phyloP scores from a whole-genome alignment of 2,797 vertebrate species.

The Harpagifer antarcticus region DNA sequence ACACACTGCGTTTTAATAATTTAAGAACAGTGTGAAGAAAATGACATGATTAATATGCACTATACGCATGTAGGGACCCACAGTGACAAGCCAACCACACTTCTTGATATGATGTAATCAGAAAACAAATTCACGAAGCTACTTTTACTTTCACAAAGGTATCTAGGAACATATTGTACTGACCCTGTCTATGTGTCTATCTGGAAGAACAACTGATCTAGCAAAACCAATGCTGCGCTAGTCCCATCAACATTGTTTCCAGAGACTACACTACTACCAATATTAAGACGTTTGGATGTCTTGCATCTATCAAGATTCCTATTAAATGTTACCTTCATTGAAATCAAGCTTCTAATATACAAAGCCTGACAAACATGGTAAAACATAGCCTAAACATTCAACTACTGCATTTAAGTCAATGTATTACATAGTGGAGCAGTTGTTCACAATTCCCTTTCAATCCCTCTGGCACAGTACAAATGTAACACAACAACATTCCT shows the following conservation, averaged over 20 bases:
- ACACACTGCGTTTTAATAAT: background rate
- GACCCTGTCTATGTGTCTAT: slow-evolving; percentile 9
- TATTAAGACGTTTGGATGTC: background rate
- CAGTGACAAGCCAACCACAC: slow-evolving; percentile 11
- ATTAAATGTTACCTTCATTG: background rate
- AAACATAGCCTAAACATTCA: background rate
- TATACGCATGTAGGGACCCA: slow-evolving; percentile 20
- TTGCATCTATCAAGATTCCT: background rate
- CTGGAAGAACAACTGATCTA: slow-evolving; percentile 31
- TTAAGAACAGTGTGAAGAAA: background rate
- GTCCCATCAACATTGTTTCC: background rate
- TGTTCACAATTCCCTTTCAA: background rate
- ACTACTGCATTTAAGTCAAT: background rate
- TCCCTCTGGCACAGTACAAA: slow-evolving; percentile 12
- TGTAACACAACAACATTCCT: slow-evolving; percentile 24
- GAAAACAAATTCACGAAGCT: slow-evolving; percentile 28
- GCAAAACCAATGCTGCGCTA: background rate
- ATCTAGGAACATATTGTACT: slow-evolving; percentile 46
- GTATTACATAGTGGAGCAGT: too few relatives aligned
- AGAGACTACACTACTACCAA: background rate
- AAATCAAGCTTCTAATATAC: background rate
- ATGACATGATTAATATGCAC: background rate
- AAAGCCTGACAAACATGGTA: background rate
- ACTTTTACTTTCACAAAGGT: slow-evolving; percentile 23
- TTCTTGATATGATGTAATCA: slow-evolving; percentile 31